Conservation (phyloP, 2,888 invertebrate genomes). For the Cinara cedri region DNA sequence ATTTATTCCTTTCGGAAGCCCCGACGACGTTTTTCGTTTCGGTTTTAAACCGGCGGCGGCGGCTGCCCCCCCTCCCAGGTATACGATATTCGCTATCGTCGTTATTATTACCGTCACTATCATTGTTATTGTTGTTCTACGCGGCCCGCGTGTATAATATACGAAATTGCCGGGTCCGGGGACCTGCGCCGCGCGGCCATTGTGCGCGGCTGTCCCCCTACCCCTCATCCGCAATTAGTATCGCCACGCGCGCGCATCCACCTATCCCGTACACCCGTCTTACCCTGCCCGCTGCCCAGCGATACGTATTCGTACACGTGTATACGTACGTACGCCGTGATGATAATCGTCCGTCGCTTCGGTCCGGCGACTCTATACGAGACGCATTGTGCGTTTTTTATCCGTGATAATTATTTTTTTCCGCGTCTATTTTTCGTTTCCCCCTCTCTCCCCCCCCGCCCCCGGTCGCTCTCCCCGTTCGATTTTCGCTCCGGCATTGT, state of each 20-base stretch:
- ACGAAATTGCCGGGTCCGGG: conserved; percentile 50
- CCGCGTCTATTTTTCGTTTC: background rate
- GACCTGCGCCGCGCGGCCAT: conserved; percentile 23
- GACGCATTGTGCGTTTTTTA: conserved; percentile 22
- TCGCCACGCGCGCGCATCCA: conserved; percentile 24
- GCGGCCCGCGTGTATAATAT: conserved; percentile 3
- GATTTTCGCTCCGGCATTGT: conserved; percentile 20
- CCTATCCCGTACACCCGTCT: too few species aligned
- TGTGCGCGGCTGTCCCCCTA: conserved; percentile 8
- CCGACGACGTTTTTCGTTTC: conserved; percentile 54
- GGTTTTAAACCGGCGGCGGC: too few species aligned
- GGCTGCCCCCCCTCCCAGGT: too few species aligned
- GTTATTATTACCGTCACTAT: conserved; percentile 21
- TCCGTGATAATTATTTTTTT: background rate
- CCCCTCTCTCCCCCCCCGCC: too few species aligned
- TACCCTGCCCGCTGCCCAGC: background rate
- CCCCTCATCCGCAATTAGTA: too few species aligned
- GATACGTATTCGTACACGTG: background rate
- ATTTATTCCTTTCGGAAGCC: conserved; percentile 56
- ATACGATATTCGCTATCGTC: conserved; percentile 11
- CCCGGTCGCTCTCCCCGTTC: too few species aligned
- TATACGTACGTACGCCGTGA: background rate
- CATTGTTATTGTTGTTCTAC: conserved; percentile 35
- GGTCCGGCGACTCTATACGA: conserved; percentile 46
- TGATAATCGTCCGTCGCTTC: background rate